A percentile compares a stretch with the other conserved stretches of the same genome.
Conservation (phyloP, 1,140 invertebrate genomes). For the Brachionus sp. region DNA sequence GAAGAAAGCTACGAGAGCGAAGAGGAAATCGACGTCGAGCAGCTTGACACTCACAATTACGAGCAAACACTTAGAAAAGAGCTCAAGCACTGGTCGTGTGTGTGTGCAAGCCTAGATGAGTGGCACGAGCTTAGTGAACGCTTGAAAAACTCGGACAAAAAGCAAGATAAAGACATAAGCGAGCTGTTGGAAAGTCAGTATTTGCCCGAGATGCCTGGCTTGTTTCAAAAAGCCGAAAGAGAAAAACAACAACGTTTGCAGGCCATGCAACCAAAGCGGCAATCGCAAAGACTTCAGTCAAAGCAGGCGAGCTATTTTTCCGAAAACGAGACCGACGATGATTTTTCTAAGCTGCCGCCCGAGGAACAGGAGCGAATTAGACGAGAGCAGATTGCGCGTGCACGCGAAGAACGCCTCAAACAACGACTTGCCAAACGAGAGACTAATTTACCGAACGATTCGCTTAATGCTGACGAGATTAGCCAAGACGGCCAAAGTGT, state of each 20-base stretch:
- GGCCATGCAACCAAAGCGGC: constrained; percentile 3
- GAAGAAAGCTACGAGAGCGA: neutral
- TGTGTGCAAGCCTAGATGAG: neutral
- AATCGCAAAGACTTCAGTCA: neutral
- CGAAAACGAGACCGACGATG: constrained; percentile 2
- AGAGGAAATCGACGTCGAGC: neutral
- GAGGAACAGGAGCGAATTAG: neutral
- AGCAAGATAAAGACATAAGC: neutral
- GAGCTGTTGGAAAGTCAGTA: constrained; percentile 12
- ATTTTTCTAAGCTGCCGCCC: constrained; percentile 13
- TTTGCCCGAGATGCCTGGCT: constrained; percentile 24
- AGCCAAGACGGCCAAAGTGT: neutral
- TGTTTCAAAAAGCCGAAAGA: constrained; percentile 17
- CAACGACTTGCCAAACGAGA: constrained; percentile 15
- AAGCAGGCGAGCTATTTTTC: neutral
- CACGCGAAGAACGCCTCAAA: constrained; percentile 16
- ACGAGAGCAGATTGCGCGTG: constrained; percentile 19
- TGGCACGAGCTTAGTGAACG: neutral
- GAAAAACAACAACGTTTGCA: constrained; percentile 2
- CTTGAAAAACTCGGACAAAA: neutral
- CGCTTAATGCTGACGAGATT: neutral
- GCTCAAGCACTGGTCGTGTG: constrained; percentile 30
- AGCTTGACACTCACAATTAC: neutral
- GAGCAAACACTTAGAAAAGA: neutral
- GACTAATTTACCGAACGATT: neutral